phyloP scores from a whole-genome alignment of 1,140 invertebrate species.

The Hetaerina americana region DNA sequence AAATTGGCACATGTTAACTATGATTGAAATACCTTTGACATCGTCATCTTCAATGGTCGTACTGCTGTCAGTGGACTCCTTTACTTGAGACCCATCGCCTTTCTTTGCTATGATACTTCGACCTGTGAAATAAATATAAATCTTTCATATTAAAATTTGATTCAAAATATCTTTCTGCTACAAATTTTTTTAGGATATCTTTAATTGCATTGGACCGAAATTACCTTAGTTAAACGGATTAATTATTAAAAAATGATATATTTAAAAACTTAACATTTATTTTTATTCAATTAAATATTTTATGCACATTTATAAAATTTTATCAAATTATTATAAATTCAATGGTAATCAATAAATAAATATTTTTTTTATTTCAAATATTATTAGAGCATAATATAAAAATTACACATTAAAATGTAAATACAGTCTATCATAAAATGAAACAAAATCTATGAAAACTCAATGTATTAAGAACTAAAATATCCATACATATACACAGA shows the following conservation, averaged over 20 bases:
- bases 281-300: not conserved
- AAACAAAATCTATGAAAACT: too few relatives aligned
- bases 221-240: not conserved
- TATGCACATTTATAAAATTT: too few relatives aligned
- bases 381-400: not conserved
- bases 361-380: not conserved
- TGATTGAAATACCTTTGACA: slow-evolving; percentile 53
- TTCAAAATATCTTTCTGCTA: not conserved
- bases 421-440: not conserved
- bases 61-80: slow-evolving; percentile 86
- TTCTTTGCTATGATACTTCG: slow-evolving; percentile 84
- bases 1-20: too few relatives aligned
- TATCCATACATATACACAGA: not conserved
- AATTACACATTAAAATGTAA: not conserved
- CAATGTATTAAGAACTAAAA: not conserved
- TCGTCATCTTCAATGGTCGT: slow-evolving; percentile 88
- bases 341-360: not conserved
- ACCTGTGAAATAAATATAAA: slow-evolving; percentile 36
- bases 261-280: not conserved
- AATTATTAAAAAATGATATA: not conserved
- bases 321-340: not conserved
- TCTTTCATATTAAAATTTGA: not conserved
- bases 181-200: not conserved
- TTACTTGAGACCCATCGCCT: slow-evolving; percentile 85
- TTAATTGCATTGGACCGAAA: too few relatives aligned